Evolutionary conservation across 2,888 invertebrate genomes (phyloP).

Genomic region (Drosophila maculinotata): DNA sequence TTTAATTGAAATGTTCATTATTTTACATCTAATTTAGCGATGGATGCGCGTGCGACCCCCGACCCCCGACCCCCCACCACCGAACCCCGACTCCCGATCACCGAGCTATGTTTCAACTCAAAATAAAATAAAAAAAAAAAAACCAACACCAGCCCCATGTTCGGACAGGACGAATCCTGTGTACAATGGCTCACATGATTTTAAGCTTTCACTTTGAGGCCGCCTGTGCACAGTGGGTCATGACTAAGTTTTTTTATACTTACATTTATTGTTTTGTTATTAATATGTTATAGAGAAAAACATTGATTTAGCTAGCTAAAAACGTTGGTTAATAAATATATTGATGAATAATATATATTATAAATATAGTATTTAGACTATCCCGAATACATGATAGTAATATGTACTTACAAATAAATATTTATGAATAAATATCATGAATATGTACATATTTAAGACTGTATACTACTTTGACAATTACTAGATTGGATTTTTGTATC

Average conservation of each 20-base stretch:
- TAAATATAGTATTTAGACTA: no score
- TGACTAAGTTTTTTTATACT: background rate
- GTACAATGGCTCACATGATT: slow-evolving; percentile 54
- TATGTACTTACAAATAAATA: no score
- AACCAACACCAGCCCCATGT: slow-evolving; percentile 29
- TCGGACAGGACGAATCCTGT: slow-evolving; percentile 40
- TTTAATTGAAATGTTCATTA: slow-evolving; percentile 81
- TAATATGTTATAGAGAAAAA: background rate
- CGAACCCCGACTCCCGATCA: background rate
- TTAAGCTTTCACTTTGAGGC: slow-evolving; percentile 50
- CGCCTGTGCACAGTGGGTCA: slow-evolving; percentile 38
- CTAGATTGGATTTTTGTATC: no score
- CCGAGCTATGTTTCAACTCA: slow-evolving; percentile 23
- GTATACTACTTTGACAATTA: no score
- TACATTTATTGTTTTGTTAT: background rate
- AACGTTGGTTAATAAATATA: no score
- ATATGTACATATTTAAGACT: no score
- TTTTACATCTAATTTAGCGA: slow-evolving; percentile 79
- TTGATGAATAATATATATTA: no score
- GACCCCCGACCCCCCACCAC: background rate
- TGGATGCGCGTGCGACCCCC: slow-evolving; percentile 56
- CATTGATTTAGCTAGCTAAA: no score
- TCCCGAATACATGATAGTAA: no score
- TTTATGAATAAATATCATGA: no score
- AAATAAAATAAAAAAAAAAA: slow-evolving; percentile 2